Evolutionary conservation across 2,113 vertebrate species (phyloP).

Genomic region (Raja brachyura): DNA sequence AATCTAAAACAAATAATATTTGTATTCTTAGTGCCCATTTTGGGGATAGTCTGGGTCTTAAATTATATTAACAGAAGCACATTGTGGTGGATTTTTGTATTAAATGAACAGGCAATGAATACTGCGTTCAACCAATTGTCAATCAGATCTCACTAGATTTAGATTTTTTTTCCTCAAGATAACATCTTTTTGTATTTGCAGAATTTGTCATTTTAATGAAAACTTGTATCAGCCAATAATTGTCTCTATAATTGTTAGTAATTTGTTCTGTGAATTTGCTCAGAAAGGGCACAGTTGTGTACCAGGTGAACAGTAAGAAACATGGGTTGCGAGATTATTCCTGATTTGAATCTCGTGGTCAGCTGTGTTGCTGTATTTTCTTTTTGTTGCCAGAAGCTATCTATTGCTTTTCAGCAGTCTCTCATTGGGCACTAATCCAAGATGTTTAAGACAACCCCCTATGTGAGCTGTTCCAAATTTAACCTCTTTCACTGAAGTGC

Average conservation of each 20-base stretch:
- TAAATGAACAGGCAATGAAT: background rate
- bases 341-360: conserved; percentile 21
- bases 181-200: background rate
- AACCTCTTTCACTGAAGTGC: conserved; percentile 59
- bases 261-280: background rate
- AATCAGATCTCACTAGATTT: background rate
- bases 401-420: conserved; percentile 57
- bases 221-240: background rate
- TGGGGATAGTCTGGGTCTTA: background rate
- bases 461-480: conserved; percentile 61
- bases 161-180: background rate
- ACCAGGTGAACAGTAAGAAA: background rate
- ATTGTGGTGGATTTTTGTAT: background rate
- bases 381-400: conserved; percentile 63
- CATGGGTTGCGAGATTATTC: background rate
- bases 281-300: background rate
- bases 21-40: background rate
- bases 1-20: background rate
- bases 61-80: background rate
- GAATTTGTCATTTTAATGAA: background rate
- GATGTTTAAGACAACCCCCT: conserved; percentile 55
- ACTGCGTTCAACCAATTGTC: background rate
- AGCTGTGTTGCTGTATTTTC: conserved; percentile 49
- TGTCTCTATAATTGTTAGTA: background rate
- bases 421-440: conserved; percentile 67